Evolutionary conservation across 2,797 vertebrate genomes (phyloP).

Genomic region (Pristis pectinata): DNA sequence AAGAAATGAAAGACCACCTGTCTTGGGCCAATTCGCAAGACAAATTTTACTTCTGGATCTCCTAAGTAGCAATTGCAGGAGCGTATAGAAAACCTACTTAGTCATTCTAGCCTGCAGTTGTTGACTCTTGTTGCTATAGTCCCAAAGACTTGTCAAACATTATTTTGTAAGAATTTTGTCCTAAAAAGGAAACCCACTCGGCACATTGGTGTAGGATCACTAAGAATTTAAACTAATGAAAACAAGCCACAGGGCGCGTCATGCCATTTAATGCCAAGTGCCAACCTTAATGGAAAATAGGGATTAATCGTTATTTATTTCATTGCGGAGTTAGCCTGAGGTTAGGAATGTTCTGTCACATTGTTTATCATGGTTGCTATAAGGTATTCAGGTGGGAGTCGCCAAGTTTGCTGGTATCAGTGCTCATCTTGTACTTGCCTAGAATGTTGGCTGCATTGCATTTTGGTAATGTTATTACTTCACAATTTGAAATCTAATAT

Average conservation of each 20-base stretch:
- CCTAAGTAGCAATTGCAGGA: not conserved
- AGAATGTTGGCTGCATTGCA: not conserved
- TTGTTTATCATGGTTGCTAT: not conserved
- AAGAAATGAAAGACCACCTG: too few species aligned
- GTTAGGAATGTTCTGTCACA: not conserved
- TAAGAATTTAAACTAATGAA: not conserved
- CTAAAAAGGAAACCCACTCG: not conserved
- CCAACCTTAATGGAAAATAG: not conserved
- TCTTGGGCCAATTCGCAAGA: too few species aligned
- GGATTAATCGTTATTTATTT: not conserved
- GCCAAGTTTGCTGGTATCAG: not conserved
- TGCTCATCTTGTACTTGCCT: not conserved
- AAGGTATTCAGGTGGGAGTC: not conserved
- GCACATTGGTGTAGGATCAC: not conserved
- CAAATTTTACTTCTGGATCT: not conserved
- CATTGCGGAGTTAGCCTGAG: not conserved
- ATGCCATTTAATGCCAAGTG: slow-evolving; percentile 20
- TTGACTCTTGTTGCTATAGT: not conserved
- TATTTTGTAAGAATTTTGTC: not conserved
- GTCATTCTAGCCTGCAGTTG: not conserved
- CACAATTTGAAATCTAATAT: not conserved
- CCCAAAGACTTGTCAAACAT: not conserved
- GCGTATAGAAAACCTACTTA: not conserved
- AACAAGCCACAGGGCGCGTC: not conserved
- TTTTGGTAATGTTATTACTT: not conserved